Conservation (phyloP, 2,888 invertebrate genomes). For the Oeneis ivallda region DNA sequence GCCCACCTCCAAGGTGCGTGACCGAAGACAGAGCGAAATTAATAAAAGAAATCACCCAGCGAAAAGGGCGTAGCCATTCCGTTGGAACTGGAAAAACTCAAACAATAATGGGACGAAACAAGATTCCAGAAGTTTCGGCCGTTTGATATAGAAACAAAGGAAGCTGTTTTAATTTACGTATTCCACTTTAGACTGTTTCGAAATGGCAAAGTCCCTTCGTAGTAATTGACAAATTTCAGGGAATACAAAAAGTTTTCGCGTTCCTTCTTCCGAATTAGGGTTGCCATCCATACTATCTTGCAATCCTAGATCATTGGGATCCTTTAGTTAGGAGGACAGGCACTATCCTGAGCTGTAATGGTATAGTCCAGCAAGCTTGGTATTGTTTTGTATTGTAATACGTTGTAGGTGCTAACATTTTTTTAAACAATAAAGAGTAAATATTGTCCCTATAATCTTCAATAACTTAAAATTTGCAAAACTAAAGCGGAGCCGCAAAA, state of each 20-base stretch:
- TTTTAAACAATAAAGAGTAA: too few relatives aligned
- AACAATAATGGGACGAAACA: slow-evolving; percentile 62
- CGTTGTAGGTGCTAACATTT: too few relatives aligned
- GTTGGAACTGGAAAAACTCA: slow-evolving; percentile 43
- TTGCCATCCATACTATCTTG: background rate
- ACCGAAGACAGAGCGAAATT: slow-evolving; percentile 41
- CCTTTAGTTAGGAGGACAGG: too few relatives aligned
- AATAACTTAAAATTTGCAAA: too few relatives aligned
- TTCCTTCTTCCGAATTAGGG: slow-evolving; percentile 29
- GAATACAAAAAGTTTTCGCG: slow-evolving; percentile 57
- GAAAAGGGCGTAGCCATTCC: slow-evolving; percentile 32
- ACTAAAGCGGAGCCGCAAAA: too few relatives aligned
- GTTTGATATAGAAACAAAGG: slow-evolving; percentile 66
- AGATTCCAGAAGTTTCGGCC: slow-evolving; percentile 64
- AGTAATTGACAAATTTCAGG: slow-evolving; percentile 70
- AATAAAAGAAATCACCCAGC: slow-evolving; percentile 42
- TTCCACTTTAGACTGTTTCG: slow-evolving; percentile 44
- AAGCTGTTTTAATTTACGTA: slow-evolving; percentile 62
- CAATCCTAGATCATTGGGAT: background rate
- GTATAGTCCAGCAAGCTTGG: too few relatives aligned
- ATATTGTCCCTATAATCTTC: too few relatives aligned
- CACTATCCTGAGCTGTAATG: too few relatives aligned
- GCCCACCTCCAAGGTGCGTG: slow-evolving; percentile 47
- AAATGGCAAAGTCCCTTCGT: slow-evolving; percentile 56
- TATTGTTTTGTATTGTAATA: too few relatives aligned